These are phyloP conservation scores for Moxostoma hubbsi DNA, from an alignment of 2,797 vertebrate genomes.

Conservation along the genomic window DNA sequence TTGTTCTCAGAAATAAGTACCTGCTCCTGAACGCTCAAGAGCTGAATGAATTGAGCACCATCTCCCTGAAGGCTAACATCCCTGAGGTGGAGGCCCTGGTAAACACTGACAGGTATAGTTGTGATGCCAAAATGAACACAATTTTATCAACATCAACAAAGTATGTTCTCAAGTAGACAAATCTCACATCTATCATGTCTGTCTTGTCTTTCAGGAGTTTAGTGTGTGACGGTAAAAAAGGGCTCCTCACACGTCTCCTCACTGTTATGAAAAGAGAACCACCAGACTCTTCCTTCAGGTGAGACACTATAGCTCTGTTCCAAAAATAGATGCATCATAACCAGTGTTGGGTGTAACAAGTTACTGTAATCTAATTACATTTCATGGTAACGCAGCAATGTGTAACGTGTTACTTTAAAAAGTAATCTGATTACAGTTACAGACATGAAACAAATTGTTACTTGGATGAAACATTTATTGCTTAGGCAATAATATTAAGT, in stretches of 20 bases:
- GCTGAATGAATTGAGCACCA: constrained; percentile 94
- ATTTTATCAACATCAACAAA: neutral
- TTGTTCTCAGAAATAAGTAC: constrained; percentile 91
- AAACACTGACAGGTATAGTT: constrained; percentile 88
- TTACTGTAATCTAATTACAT: too few species aligned
- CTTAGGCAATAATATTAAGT: too few species aligned
- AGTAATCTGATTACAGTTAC: too few species aligned
- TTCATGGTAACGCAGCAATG: too few species aligned
- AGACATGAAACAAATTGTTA: too few species aligned
- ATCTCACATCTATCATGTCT: neutral
- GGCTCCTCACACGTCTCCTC: constrained; percentile 91
- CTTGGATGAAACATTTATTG: too few species aligned
- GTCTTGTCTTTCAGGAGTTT: constrained; percentile 79
- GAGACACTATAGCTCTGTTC: neutral
- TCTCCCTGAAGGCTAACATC: constrained; percentile 97
- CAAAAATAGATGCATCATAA: too few species aligned
- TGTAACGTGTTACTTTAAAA: too few species aligned
- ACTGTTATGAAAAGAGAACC: constrained; percentile 98
- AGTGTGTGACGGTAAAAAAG: constrained; percentile 96
- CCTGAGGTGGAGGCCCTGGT: constrained; percentile 97
- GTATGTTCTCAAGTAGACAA: neutral
- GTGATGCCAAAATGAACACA: neutral
- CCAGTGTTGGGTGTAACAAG: too few species aligned
- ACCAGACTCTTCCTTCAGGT: constrained; percentile 97
- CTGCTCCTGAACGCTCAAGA: constrained; percentile 95